Percentiles rank a stretch among this genome's conserved stretches.
These are phyloP conservation scores for Threskiornis aethiopicus DNA, from an alignment of 2,797 vertebrate species.

Conservation along the genomic window DNA sequence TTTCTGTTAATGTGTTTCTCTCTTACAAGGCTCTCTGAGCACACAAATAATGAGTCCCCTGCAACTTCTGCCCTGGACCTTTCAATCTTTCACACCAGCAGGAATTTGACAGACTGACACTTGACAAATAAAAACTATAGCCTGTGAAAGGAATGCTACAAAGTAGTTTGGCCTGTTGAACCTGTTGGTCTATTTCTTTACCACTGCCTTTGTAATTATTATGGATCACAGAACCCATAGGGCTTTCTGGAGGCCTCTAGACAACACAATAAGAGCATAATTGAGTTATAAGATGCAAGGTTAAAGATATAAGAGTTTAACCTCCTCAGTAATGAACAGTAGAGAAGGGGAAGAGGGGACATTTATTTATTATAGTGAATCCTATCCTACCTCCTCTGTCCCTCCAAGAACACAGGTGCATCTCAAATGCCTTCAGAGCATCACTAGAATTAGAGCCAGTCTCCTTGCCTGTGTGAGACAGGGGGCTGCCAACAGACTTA, in stretches of 20 bases:
- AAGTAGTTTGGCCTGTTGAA: neutral
- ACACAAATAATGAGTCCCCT: neutral
- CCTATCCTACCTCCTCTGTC: neutral
- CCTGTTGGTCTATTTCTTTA: neutral
- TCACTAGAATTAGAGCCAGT: neutral
- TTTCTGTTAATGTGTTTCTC: neutral
- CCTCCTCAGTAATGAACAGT: neutral
- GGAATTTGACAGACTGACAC: neutral
- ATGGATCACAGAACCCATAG: neutral
- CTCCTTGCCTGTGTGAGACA: neutral
- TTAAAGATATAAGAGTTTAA: neutral
- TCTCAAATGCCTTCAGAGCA: neutral
- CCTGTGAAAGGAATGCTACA: neutral
- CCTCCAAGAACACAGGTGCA: neutral
- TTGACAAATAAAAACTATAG: neutral
- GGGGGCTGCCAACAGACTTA: neutral
- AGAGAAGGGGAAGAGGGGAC: neutral
- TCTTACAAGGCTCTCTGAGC: neutral
- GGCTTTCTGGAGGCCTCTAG: neutral
- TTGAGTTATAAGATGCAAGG: neutral
- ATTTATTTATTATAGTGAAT: neutral
- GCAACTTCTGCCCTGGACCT: neutral
- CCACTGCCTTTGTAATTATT: neutral
- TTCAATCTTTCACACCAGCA: neutral
- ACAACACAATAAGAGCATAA: neutral